A percentile compares a stretch with the other conserved stretches of the same genome.
phyloP scores from a whole-genome alignment of 2,888 invertebrate species.

The Cetonia aurata region DNA sequence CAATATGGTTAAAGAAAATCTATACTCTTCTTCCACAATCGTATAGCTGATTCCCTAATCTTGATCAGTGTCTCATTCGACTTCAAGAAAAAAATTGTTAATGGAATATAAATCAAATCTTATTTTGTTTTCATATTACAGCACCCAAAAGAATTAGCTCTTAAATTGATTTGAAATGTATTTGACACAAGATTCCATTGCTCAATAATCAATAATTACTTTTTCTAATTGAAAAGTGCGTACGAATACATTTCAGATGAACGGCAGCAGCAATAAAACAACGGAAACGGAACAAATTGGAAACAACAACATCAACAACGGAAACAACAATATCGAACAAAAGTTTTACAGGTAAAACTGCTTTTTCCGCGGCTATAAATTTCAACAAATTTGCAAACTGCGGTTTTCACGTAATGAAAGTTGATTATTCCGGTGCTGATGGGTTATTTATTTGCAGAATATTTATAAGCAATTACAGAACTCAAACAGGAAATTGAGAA shows the following conservation, averaged over 20 bases:
- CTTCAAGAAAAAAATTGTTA: too few relatives aligned
- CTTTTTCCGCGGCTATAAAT: constrained; percentile 23
- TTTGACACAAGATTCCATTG: not conserved
- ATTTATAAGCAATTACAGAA: constrained; percentile 50
- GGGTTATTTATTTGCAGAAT: constrained; percentile 47
- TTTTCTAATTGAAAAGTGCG: constrained; percentile 23
- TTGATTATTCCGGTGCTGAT: constrained; percentile 43
- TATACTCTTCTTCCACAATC: too few relatives aligned
- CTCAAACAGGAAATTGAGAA: constrained; percentile 57
- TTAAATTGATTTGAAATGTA: not conserved
- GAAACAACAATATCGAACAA: constrained; percentile 28
- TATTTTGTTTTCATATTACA: too few relatives aligned
- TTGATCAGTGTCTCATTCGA: too few relatives aligned
- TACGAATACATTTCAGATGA: constrained; percentile 1
- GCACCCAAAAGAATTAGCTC: too few relatives aligned
- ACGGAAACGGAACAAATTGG: constrained; percentile 24
- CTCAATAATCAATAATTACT: constrained; percentile 25
- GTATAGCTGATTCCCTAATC: too few relatives aligned
- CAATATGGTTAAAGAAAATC: too few relatives aligned
- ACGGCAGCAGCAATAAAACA: constrained; percentile 22
- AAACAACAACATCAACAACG: constrained; percentile 10
- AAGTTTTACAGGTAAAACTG: constrained; percentile 22
- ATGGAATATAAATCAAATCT: too few relatives aligned
- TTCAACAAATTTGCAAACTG: constrained; percentile 42
- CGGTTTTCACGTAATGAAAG: constrained; percentile 44